Percentiles rank a stretch among this genome's conserved stretches.
These are phyloP conservation scores for Centruroides vittatus DNA, from an alignment of 1,140 invertebrate genomes.

Conservation along the genomic window DNA sequence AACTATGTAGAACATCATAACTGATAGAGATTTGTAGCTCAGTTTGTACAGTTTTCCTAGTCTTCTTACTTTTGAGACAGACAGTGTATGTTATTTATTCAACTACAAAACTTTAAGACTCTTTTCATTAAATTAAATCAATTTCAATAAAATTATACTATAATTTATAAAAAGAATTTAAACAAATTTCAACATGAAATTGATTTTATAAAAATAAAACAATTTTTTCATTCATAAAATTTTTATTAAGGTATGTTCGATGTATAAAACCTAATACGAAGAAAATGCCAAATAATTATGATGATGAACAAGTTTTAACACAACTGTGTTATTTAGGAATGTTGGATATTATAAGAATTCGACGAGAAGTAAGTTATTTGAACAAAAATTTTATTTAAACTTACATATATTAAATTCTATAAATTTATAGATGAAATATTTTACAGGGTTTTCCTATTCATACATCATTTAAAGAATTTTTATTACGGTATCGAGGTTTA, in stretches of 20 bases:
- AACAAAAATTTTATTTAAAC: not conserved
- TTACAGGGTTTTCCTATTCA: conserved; percentile 77
- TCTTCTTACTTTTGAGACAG: too few relatives aligned
- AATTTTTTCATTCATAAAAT: too few relatives aligned
- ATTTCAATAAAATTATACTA: too few relatives aligned
- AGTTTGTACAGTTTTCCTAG: too few relatives aligned
- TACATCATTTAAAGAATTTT: conserved; percentile 58
- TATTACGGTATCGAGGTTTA: conserved; percentile 56
- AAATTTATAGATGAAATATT: not conserved
- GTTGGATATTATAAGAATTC: conserved; percentile 87
- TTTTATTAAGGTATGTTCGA: conserved; percentile 56
- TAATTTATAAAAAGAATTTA: too few relatives aligned
- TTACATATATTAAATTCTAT: not conserved
- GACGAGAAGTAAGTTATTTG: conserved; percentile 30
- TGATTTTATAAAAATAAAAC: too few relatives aligned
- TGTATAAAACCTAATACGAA: conserved; percentile 89
- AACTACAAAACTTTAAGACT: too few relatives aligned
- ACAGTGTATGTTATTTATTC: too few relatives aligned
- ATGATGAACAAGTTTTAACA: conserved; percentile 67
- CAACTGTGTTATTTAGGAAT: conserved; percentile 88
- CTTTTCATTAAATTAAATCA: too few relatives aligned
- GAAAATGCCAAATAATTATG: conserved; percentile 70
- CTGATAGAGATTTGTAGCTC: too few relatives aligned
- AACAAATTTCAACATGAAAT: too few relatives aligned
- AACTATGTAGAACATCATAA: too few relatives aligned